Base-by-base conservation (phyloP, 2,113 vertebrate species). In the Sprattus sprattus region DNA sequence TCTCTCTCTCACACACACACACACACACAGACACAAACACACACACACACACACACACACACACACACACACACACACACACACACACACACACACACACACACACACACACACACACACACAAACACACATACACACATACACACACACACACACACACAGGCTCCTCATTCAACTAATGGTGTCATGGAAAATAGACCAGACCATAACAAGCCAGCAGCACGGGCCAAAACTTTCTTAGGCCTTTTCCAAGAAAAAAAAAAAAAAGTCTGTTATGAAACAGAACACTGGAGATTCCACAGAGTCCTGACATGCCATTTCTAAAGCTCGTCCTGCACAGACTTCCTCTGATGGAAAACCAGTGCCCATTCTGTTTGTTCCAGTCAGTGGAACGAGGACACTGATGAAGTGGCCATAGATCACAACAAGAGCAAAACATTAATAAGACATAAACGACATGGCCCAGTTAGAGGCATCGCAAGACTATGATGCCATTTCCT, bases 181-280 rank as follows among this genome's bases (percentile, higher is more conserved):
- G 60, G 60, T 67, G n/a, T 67, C 60, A 67, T 10, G 60, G 60
- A 67, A 67, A 67, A 28, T 22, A 64, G 60, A 67, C 8, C 60
- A 64, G 60, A 67, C 8, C 60, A 67, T 67, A 67, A n/a, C 60
- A 67, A 67, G 25, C 60, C 1, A 28, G 7, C 20, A 67, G n/a
- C 25, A 2, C 60, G 25, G 60, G 6, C 60, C 54, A 60, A n/a
- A 60, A n/a, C 54, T 60, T 49, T 49, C 54, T 60, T 6, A 22
- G 22, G 22, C 54, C 2, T 18, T 6, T n/a, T 60, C 6, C 60
- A n/a, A 67, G n/a, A 67, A 67, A 25, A n/a, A 25, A 8, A 10
- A 67, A 25, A 67, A n/a, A 28, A 64, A 64, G 60, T 67, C 60
- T 25, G 60, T 67, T 67, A 67, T 67, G 60, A 67, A 67, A 67